A percentile compares a stretch with the other conserved stretches of the same genome.
Evolutionary conservation across 2,888 invertebrate genomes (phyloP).

Genomic region (Archips xylosteana): DNA sequence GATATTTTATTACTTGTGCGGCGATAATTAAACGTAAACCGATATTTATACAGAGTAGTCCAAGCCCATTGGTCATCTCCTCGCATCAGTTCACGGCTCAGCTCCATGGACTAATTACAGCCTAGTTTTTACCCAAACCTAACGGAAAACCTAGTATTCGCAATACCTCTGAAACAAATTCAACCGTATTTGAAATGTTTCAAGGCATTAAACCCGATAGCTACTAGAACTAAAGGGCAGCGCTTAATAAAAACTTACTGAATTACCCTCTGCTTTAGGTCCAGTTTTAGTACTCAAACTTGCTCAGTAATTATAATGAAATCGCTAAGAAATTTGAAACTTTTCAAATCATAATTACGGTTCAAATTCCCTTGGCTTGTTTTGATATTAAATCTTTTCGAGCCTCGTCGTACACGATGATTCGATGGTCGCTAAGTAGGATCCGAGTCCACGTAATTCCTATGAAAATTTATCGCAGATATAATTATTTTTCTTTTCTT

Average conservation of each 20-base stretch:
- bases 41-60: slow-evolving; percentile 5
- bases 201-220: slow-evolving; percentile 60
- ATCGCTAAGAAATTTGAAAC: slow-evolving; percentile 58
- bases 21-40: neutral
- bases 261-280: slow-evolving; percentile 50
- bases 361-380: slow-evolving; percentile 51
- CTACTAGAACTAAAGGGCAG: slow-evolving; percentile 41
- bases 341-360: slow-evolving; percentile 52
- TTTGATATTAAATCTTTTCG: slow-evolving; percentile 55
- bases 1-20: neutral
- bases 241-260: slow-evolving; percentile 61
- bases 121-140: slow-evolving; percentile 69
- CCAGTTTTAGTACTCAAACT: slow-evolving; percentile 53
- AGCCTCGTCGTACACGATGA: slow-evolving; percentile 51
- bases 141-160: slow-evolving; percentile 46
- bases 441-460: slow-evolving; percentile 1
- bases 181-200: slow-evolving; percentile 56
- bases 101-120: slow-evolving; percentile 77
- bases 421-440: neutral
- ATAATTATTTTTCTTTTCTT: neutral
- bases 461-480: slow-evolving; percentile 11
- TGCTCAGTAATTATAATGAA: slow-evolving; percentile 55
- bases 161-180: slow-evolving; percentile 59
- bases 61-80: slow-evolving; percentile 46
- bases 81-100: slow-evolving; percentile 71